Conservation (phyloP, 2,888 invertebrate genomes). For the Apotomis betuletana region DNA sequence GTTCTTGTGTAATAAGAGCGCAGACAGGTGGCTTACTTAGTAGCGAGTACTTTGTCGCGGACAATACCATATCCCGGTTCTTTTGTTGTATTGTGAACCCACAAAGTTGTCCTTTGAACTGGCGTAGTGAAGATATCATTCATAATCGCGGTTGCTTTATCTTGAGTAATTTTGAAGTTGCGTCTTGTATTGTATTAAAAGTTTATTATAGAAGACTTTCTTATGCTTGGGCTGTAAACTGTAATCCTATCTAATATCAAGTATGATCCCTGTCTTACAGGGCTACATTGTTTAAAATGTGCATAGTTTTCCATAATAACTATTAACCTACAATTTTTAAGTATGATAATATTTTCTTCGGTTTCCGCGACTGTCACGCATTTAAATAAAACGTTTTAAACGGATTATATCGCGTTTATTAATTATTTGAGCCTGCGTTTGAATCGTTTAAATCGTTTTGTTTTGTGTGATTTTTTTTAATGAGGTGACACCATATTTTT, state of each 20-base stretch:
- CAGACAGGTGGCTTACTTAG: neutral
- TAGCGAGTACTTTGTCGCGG: neutral
- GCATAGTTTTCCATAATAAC: too few species aligned
- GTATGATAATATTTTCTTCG: too few species aligned
- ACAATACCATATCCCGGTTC: conserved; percentile 30
- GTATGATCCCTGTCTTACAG: too few species aligned
- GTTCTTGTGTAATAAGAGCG: neutral
- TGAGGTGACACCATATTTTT: too few species aligned
- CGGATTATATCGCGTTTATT: too few species aligned
- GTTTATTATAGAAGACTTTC: neutral
- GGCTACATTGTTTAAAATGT: too few species aligned
- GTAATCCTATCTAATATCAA: neutral
- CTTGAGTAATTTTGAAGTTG: conserved; percentile 13
- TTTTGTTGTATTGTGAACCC: conserved; percentile 37
- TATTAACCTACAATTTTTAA: too few species aligned
- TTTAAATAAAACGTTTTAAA: too few species aligned
- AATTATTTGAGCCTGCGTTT: too few species aligned
- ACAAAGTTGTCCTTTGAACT: conserved; percentile 32
- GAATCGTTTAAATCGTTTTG: too few species aligned
- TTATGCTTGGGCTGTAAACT: neutral
- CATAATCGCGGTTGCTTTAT: conserved; percentile 33
- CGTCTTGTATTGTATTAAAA: conserved; percentile 9
- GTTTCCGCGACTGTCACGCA: too few species aligned
- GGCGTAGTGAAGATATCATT: conserved; percentile 32
- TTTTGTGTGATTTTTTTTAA: too few species aligned